Evolutionary conservation across 1,140 invertebrate genomes (phyloP).

Genomic region (Centruroides vittatus): DNA sequence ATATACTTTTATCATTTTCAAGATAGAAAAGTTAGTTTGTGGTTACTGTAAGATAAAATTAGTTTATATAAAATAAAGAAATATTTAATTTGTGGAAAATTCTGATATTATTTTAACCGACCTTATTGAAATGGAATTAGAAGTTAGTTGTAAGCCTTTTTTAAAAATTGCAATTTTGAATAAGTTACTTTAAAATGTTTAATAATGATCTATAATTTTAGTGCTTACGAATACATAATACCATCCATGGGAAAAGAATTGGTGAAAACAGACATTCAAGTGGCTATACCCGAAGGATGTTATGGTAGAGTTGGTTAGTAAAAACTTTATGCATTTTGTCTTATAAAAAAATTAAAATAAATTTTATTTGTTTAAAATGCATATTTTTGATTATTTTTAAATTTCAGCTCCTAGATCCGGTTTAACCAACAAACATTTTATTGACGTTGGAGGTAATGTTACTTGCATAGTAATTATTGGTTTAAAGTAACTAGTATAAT

Average conservation of each 20-base stretch:
- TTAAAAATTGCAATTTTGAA: too few relatives aligned
- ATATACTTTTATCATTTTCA: too few relatives aligned
- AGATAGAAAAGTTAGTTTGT: too few relatives aligned
- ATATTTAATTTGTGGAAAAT: too few relatives aligned
- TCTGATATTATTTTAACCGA: too few relatives aligned
- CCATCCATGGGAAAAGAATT: slow-evolving; percentile 70
- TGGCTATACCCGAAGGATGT: slow-evolving; percentile 50
- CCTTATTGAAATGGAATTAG: too few relatives aligned
- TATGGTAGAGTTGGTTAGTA: slow-evolving; percentile 63
- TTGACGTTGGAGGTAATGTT: slow-evolving; percentile 75
- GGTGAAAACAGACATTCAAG: slow-evolving; percentile 81
- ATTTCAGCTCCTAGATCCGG: slow-evolving; percentile 82
- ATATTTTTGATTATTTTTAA: slow-evolving; percentile 9
- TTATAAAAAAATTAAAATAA: neutral
- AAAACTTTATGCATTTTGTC: neutral
- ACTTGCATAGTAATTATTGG: neutral
- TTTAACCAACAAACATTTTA: slow-evolving; percentile 83
- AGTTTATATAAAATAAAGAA: too few relatives aligned
- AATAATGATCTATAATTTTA: slow-evolving; percentile 24
- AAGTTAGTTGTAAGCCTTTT: too few relatives aligned
- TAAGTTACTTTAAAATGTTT: too few relatives aligned
- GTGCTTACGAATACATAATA: slow-evolving; percentile 72
- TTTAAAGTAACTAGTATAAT: too few relatives aligned
- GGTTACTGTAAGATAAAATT: too few relatives aligned
- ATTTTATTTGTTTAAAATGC: too few relatives aligned